Conservation (phyloP, 2,797 vertebrate species). For the Zalophus californianus region DNA sequence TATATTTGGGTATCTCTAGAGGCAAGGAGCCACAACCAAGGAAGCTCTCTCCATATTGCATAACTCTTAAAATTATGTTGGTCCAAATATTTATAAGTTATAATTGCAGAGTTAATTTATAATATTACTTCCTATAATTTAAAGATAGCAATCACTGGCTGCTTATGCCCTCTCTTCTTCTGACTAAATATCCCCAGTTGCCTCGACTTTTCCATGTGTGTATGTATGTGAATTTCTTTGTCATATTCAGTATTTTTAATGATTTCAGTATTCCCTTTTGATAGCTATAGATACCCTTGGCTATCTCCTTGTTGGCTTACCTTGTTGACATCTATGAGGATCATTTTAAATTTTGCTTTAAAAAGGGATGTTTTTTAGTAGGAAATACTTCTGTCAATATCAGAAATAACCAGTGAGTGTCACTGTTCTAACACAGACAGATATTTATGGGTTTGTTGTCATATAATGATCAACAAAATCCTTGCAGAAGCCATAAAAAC, state of each 20-base stretch:
- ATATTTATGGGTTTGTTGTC: background rate
- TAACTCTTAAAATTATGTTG: background rate
- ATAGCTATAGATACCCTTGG: background rate
- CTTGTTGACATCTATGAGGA: background rate
- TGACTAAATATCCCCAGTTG: background rate
- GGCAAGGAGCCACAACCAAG: background rate
- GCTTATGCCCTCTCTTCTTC: background rate
- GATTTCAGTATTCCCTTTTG: background rate
- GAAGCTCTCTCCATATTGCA: background rate
- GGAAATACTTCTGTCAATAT: background rate
- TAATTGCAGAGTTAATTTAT: background rate
- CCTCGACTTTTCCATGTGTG: background rate
- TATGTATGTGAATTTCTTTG: background rate
- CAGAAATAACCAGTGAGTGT: slow-evolving; percentile 70
- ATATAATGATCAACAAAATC: background rate
- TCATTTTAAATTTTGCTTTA: background rate
- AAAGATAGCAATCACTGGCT: background rate
- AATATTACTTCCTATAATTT: background rate
- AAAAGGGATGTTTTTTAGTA: background rate
- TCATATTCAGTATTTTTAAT: background rate
- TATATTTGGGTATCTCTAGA: background rate
- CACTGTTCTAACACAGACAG: slow-evolving; percentile 70
- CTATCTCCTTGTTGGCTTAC: background rate
- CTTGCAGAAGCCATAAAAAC: background rate
- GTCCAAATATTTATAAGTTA: background rate